Evolutionary conservation across 1,140 invertebrate species (phyloP), one percentile per base, ranked within the genome.

Genomic region (Cecropterus lyciades): DNA sequence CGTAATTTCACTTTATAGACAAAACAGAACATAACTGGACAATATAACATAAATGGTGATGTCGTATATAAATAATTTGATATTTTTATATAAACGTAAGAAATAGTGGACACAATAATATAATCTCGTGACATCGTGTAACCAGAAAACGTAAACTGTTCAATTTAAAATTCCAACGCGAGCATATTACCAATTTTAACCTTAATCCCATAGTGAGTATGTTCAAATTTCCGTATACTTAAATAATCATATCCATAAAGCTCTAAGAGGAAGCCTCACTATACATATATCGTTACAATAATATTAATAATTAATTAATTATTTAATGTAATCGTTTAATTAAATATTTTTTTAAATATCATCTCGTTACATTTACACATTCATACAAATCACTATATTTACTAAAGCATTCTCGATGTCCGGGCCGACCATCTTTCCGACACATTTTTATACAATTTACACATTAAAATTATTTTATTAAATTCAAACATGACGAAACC

Each of bases 211-310:
- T 79, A 86, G 79, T 87, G 87, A 91, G 86, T 88, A 89, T 88
- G 84, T 82, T 85, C 73, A 83, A 77, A 74, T 85, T 81, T 77
- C 85, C 86, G 86, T 91, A 88, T 89, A 89, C 86, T 85, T 86
- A 86, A 70, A 84, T 78, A 84, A 87, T 79, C 86, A 87, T 84
- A 83, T 86, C 79, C 84, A 84, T 89, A 91, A 86, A 87, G 81
- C 87, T 88, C 80, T 88, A 84, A 81, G 80, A 91, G 88, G 88
- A 91, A 91, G 87, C 88, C 87, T 91, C 85, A 70, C 85, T 91
- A 91, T 87, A 87, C 80, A 84, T 80, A 83, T 80, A 80, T 70
- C 63, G 67, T 56, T 57, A 57, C n/a, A 63, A 60, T 62, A 62
- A 24, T 51, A 62, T 62, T 51, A 62, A 8, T 62, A 62, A 48